Evolutionary conservation across 1,140 invertebrate genomes (phyloP), one percentile per base, ranked within the genome.

Genomic region (Drosophila mojavensis): DNA sequence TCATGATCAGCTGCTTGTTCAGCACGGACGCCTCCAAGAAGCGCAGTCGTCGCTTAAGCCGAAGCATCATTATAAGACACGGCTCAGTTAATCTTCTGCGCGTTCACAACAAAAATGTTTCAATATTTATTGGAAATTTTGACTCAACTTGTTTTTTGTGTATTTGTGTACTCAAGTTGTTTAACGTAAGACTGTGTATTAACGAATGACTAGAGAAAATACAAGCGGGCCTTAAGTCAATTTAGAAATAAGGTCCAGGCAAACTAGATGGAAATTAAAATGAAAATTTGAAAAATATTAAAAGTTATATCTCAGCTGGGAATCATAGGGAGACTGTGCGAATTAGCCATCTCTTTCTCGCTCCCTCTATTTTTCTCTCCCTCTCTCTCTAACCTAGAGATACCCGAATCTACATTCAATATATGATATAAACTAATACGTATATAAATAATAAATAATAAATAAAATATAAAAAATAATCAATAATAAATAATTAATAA

Each of bases 241-340:
- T 24, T 33, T 11, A 5, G 0, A 5, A 7, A n/a, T 0, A 36
- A 36, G 3, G 1, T 1, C 59, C 47, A 24, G 5, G 66, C 15
- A 2, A 26, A 62, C 66, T 61, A 54, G 66, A 69, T 54, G 6
- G 10, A 30, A 30, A 30, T 5, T 30, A 30, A 30, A 30, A 5
- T 30, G 6, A 0, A 30, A 30, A 30, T 5, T 30, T 0, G 1
- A 5, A 1, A 30, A 33, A 7, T 33, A 33, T 30, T n/a, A n/a
- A n/a, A n/a, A n/a, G n/a, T n/a, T n/a, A n/a, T n/a, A n/a, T n/a
- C n/a, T n/a, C n/a, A n/a, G n/a, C n/a, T n/a, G n/a, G n/a, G n/a
- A n/a, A n/a, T n/a, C n/a, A n/a, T n/a, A n/a, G n/a, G n/a, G n/a
- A n/a, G n/a, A n/a, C n/a, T n/a, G n/a, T n/a, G n/a, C n/a, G n/a